phyloP scores from a whole-genome alignment of 2,888 invertebrate species.

The Cantharis nigra region DNA sequence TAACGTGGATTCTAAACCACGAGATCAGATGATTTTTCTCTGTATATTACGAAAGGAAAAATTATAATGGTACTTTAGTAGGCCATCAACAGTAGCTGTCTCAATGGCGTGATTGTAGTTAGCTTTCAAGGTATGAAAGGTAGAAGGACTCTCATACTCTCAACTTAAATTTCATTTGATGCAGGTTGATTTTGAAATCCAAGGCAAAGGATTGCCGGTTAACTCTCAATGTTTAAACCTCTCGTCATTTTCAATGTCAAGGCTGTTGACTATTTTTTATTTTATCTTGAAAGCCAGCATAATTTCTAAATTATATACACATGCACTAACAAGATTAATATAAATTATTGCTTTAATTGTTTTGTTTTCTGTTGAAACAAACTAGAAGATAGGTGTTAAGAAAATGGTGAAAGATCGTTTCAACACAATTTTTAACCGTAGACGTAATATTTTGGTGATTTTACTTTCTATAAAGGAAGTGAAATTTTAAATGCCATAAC shows the following conservation, averaged over 20 bases:
- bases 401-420: background rate
- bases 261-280: background rate
- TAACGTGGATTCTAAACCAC: no score
- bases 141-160: no score
- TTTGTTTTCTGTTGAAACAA: background rate
- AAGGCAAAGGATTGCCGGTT: background rate
- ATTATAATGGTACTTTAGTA: no score
- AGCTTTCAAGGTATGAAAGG: no score
- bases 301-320: background rate
- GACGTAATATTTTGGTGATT: background rate
- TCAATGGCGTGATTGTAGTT: no score
- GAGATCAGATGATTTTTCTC: no score
- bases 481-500: constrained; percentile 3
- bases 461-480: constrained; percentile 15
- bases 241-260: background rate
- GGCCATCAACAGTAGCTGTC: no score
- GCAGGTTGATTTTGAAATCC: background rate
- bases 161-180: no score
- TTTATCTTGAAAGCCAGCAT: background rate
- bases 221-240: background rate
- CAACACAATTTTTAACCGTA: background rate
- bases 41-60: no score
- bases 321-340: background rate
- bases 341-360: background rate
- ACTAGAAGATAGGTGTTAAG: background rate